A percentile compares a stretch with the other conserved stretches of the same genome.
These are phyloP conservation scores for Pseudochaenichthys georgianus DNA, from an alignment of 2,797 vertebrate genomes.

Conservation along the genomic window DNA sequence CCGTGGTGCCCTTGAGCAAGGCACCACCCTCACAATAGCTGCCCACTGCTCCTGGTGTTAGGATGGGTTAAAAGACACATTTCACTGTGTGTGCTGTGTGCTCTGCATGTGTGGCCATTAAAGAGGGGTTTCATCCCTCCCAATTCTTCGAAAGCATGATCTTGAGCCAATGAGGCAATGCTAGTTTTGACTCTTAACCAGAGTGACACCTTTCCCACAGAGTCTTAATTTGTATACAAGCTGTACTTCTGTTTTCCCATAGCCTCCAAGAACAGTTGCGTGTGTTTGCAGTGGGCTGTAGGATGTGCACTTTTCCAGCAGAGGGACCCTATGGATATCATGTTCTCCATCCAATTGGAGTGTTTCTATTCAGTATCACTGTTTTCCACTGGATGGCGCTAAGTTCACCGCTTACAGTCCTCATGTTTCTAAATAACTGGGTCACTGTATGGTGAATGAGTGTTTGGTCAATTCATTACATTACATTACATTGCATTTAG, in stretches of 20 bases:
- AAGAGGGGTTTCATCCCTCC: too few species aligned
- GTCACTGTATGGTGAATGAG: constrained; percentile 63
- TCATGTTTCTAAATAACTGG: constrained; percentile 51
- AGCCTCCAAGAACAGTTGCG: constrained; percentile 9
- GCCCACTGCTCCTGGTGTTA: too few species aligned
- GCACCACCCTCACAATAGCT: too few species aligned
- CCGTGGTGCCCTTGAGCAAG: too few species aligned
- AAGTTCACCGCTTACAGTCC: constrained; percentile 26
- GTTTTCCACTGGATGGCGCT: constrained; percentile 82
- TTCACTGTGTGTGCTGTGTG: too few species aligned
- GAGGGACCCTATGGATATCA: constrained; percentile 65
- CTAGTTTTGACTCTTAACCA: not conserved
- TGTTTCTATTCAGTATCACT: constrained; percentile 55
- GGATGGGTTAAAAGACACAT: too few species aligned
- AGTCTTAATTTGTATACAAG: not conserved
- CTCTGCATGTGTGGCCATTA: too few species aligned
- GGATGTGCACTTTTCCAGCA: constrained; percentile 72
- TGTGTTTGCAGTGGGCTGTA: constrained; percentile 46
- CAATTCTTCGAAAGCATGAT: too few species aligned
- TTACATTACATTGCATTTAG: too few species aligned
- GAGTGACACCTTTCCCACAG: not conserved
- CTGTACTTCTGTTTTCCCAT: not conserved
- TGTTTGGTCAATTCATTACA: constrained; percentile 38
- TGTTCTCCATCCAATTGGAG: constrained; percentile 13
- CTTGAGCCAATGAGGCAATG: not conserved